A percentile compares a stretch with the other conserved stretches of the same genome.
These are phyloP conservation scores for Spinus pinus DNA, from an alignment of 2,797 vertebrate species.

Conservation along the genomic window DNA sequence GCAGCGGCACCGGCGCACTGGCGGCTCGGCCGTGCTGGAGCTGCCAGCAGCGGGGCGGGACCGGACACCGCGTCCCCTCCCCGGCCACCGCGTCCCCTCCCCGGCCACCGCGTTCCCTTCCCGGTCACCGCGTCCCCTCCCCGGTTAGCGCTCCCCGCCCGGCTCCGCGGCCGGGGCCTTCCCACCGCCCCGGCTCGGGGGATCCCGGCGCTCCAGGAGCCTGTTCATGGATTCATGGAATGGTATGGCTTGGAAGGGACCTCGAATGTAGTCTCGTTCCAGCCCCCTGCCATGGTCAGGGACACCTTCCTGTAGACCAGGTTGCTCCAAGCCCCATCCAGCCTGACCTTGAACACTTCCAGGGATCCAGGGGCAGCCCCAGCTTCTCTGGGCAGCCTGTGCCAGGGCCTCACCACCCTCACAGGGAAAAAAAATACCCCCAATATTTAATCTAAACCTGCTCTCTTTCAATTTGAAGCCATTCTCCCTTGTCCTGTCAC, in stretches of 20 bases:
- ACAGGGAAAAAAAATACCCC: too few relatives aligned
- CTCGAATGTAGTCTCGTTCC: neutral
- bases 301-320: too few relatives aligned
- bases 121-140: too few relatives aligned
- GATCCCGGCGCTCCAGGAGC: neutral
- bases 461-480: neutral
- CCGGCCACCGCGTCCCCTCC: too few relatives aligned
- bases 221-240: neutral
- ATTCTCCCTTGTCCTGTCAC: neutral
- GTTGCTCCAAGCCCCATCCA: neutral
- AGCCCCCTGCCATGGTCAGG: neutral
- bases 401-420: neutral
- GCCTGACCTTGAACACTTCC: neutral
- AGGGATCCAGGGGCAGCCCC: too few relatives aligned
- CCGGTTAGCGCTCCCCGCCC: neutral
- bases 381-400: neutral
- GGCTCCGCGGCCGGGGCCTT: neutral
- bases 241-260: neutral
- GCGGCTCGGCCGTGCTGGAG: neutral
- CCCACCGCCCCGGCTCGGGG: neutral
- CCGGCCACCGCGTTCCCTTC: too few relatives aligned
- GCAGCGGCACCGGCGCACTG: neutral
- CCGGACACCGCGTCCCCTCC: neutral
- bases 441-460: neutral
- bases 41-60: neutral